Evolutionary conservation across 2,113 vertebrate species (phyloP), one percentile per base, ranked within the genome.

Genomic region (Neotoma lepida): DNA sequence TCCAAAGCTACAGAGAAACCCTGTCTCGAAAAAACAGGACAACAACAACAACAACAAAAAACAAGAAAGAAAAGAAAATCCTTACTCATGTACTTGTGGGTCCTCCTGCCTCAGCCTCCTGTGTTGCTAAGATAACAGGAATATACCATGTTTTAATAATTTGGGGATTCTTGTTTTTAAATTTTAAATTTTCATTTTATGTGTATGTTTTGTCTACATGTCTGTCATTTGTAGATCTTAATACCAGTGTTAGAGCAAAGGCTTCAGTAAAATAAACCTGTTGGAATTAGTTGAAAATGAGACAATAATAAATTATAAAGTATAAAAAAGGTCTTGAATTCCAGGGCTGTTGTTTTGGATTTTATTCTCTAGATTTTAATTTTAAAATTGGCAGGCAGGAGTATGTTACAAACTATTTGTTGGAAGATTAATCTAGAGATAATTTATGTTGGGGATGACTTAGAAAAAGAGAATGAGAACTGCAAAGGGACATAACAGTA

Each of bases 201-300:
- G 44, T 77, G 30, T 9, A 6, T 80, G 20, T 56, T 80, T 80
- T 13, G 1, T 56, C 35, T 80, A 7, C 35, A 56, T 56, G 51
- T 24, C 33, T 54, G 30, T 80, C 3, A 4, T 70, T 94, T 61
- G 7, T 78, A 63, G 54, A 80, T 39, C 33, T 95, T 39, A 39
- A 41, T 87, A 33, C 49, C 1, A 68, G 3, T 76, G 46, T 41
- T 90, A 63, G 14, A 76, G 28, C 26, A 49, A 80, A 66, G 15
- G 1, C 28, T 80, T 90, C 20, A 51, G 12, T 88, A 71, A 88
- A 64, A 64, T 87, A 49, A 41, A 66, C 17, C 73, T 73, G 6
- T 41, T 93, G 33, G 63, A 85, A 93, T 86, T 86, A 85, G 54
- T 54, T 13, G 22, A 68, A 15, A 94, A 41, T 87, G 15, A 85